Base-by-base conservation (phyloP, 2,797 vertebrate genomes). In the Tenualosa thibaudeaui region DNA sequence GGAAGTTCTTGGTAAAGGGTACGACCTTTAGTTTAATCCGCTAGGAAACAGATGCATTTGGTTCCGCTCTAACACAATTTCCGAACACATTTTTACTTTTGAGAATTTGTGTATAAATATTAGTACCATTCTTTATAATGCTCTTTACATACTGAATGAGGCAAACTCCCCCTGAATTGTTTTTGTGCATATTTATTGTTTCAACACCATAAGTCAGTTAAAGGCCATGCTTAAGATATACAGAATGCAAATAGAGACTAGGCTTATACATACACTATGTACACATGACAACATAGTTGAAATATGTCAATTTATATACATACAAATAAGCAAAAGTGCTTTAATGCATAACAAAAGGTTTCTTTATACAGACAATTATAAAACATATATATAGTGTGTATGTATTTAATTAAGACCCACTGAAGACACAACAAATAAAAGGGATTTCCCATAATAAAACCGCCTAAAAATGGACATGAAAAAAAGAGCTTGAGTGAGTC, bases 271-370 rank as follows among this genome's bases (percentile, higher is more conserved):
- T 89, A 93, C 87, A 91, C 85, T 89, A 90, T 90, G 89, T 89
- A 85, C 89, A 91, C 75, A 83, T 90, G 89, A 91, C 83, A 82
- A 81, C 89, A 91, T 84, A 90, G 90, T 91, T 90, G 88, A 91
- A 85, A 90, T 90, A 89, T 88, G 87, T 90, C 87, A 82, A 86
- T 90, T 84, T 89, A 82, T 83, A 56, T 93, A 93, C 92, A 92
- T 93, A 94, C 90, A 93, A 81, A 90, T 90, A 89, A 87, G 88
- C 90, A 90, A 92, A 94, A 94, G 94, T 94, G 94, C 91, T 90
- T 90, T 81, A 86, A 93, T 94, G 93, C 91, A 93, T 84, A 49
- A 92, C 84, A 86, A 93, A 90, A 89, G 88, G 85, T 84, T 89
- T 86, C 85, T 88, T 88, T 89, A 83, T 89, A 84, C 85, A 89